Conservation (phyloP, 2,113 vertebrate species). For the Mixornis gularis region DNA sequence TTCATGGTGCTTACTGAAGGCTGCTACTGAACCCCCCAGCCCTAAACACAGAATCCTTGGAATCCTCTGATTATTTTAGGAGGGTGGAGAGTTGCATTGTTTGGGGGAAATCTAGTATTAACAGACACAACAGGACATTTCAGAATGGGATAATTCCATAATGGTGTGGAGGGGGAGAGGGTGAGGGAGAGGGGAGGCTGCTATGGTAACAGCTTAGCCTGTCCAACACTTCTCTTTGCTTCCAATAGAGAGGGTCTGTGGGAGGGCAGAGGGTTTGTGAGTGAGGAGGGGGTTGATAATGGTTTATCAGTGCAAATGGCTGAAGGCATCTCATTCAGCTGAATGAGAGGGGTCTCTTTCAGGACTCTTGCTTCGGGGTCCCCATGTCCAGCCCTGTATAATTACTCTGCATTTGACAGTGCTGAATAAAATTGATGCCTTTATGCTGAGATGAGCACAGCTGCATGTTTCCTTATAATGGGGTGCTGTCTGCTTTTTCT, state of each 20-base stretch:
- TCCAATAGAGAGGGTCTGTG: conserved; percentile 47
- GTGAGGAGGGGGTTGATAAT: conserved; percentile 42
- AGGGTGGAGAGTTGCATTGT: conserved; percentile 54
- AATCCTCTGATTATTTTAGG: conserved; percentile 50
- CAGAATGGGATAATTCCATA: conserved; percentile 67
- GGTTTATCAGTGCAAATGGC: conserved; percentile 53
- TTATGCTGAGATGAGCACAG: conserved; percentile 70
- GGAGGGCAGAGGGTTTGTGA: conserved; percentile 22
- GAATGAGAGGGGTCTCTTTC: conserved; percentile 69
- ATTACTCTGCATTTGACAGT: conserved; percentile 61
- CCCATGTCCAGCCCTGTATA: conserved; percentile 71
- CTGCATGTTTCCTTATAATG: conserved; percentile 72
- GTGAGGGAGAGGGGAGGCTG: conserved; percentile 64
- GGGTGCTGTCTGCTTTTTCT: conserved; percentile 66
- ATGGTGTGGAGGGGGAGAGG: conserved; percentile 10
- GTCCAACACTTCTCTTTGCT: conserved; percentile 42
- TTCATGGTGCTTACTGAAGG: conserved; percentile 17
- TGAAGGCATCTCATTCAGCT: conserved; percentile 53
- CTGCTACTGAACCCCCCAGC: not conserved
- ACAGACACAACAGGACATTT: conserved; percentile 73
- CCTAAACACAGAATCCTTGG: conserved; percentile 38
- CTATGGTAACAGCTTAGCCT: conserved; percentile 78
- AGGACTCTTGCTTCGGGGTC: conserved; percentile 68
- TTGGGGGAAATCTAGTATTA: conserved; percentile 29
- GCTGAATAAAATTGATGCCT: conserved; percentile 70